Evolutionary conservation across 2,888 invertebrate species (phyloP), one percentile per base, ranked within the genome.

Genomic region (Eupithecia tripunctaria): DNA sequence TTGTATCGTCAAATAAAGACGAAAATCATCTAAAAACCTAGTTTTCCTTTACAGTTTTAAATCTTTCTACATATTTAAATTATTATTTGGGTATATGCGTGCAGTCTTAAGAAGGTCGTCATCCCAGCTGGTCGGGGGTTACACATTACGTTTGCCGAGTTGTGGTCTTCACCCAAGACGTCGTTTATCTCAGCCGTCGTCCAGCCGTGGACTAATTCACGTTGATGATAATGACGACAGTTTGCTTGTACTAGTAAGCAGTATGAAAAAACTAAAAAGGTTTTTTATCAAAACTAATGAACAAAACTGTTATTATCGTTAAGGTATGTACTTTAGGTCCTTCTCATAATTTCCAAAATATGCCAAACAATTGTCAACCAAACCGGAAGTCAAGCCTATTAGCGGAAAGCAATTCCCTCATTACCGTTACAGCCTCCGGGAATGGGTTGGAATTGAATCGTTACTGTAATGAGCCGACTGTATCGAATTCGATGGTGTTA

Each of bases 381-480:
- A 51, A 67, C 72, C 60, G 70, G 64, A 67, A 67, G 56, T 67
- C 18, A 63, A 65, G 77, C 77, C 76, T 76, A 78, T 80, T 78
- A 78, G 78, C 78, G 78, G 76, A 77, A 82, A 78, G 72, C 76
- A 73, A 81, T 80, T 80, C 72, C 78, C 81, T 83, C 84, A 85
- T 86, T 83, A 85, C 77, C 83, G 82, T 85, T 83, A 83, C 82
- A 76, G 82, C 80, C 79, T 79, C 80, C 71, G 71, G 84, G 82
- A 83, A 84, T 84, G 81, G 83, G 75, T 75, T 74, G 82, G 80
- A 85, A 88, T 88, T 87, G 87, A 88, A 86, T 85, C 84, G 86
- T 83, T 82, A 79, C 78, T 71, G 84, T 87, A 88, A 89, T 88
- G 88, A 88, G 84, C 79, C 78, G 81, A 80, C 79, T 75, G 73